Evolutionary conservation across 2,888 invertebrate genomes (phyloP), one percentile per base, ranked within the genome.

Genomic region (Nomada ferruginata): DNA sequence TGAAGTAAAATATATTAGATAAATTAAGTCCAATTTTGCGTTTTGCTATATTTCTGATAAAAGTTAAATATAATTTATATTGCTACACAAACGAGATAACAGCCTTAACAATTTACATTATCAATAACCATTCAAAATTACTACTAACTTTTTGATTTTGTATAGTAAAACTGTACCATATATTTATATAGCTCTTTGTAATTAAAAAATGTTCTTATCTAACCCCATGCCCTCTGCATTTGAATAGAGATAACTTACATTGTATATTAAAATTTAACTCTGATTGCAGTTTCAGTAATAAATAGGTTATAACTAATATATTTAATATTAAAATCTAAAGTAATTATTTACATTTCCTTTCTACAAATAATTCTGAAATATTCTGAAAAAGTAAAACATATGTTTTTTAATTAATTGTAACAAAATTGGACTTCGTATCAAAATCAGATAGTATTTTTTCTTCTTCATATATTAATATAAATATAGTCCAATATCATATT

Each of bases 141-240:
- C 11, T 29, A 10, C 2, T 20, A 10, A 29, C 2, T 47, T 52
- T 72, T 64, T 23, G n/a, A n/a, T 63, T 55, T 63, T 44, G 55
- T 55, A 13, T 23, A 36, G 26, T 29, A 59, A 68, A 64, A 36
- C 68, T 55, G 20, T 52, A 65, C 20, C 44, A 20, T 71, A 20
- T 72, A 55, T 60, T 60, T 61, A 52, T 68, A 74, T 26, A 55
- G 47, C 59, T 69, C 75, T 70, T 82, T 78, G 77, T 78, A 80
- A 79, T 79, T 53, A 75, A 84, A 75, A 84, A 83, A 74, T 73
- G 65, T 76, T 80, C 84, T 89, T 89, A 89, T 89, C 89, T 89
- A 85, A 89, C 89, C 89, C 83, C 68, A 64, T 90, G 89, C 85
- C 89, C 89, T 76, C 82, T 85, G 80, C 65, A 89, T 88, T 89